Base-by-base conservation (phyloP, 2,888 invertebrate species). In the Leptura quadrifasciata region DNA sequence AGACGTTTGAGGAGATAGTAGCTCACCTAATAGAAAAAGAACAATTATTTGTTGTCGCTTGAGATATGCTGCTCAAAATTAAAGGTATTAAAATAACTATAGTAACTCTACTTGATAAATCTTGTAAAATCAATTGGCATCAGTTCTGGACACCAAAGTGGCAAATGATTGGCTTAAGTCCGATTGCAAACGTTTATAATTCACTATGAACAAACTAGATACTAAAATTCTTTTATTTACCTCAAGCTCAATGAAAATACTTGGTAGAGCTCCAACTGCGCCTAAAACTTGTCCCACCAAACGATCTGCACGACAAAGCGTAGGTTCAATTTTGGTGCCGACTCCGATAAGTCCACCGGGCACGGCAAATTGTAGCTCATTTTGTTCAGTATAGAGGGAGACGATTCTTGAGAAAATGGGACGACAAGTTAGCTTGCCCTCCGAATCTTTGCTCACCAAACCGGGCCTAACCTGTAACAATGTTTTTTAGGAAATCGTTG, bases 341-440 rank as follows among this genome's bases (percentile, higher is more conserved):
- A 99, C 99, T 88, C 98, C 99, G 87, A 99, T 99, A 68, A 99
- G 92, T n/a, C 99, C 99, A 80, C 99, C 99, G 74, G 99, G 99
- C 72, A 99, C 99, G 21, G 99, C 99, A 90, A 96, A 99, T 89
- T 98, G 98, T 74, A 99, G 92, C 89, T 97, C 98, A 90, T 99
- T 99, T 90, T 99, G 98, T 90, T 99, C 99, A 55, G 99, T 97
- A 90, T 95, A 98, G 75, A 99, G 91, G 0, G 99, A 99, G 17
- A 99, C 97, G 87, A 99, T 98, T 80, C 96, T 93, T 0, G 98
- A 99, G 90, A 97, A 97, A 86, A 99, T 99, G 15, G 99, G 99
- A 81, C 95, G 94, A 89, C 99, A 99, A 1, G 97, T 97, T 79
- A 99, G 91, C 88, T 96, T 97, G 80, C 99, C 99, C 87, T 98